Percentiles rank a stretch among this genome's conserved stretches.
Conservation (phyloP, 1,140 invertebrate genomes). For the Hydropsyche tenuis region DNA sequence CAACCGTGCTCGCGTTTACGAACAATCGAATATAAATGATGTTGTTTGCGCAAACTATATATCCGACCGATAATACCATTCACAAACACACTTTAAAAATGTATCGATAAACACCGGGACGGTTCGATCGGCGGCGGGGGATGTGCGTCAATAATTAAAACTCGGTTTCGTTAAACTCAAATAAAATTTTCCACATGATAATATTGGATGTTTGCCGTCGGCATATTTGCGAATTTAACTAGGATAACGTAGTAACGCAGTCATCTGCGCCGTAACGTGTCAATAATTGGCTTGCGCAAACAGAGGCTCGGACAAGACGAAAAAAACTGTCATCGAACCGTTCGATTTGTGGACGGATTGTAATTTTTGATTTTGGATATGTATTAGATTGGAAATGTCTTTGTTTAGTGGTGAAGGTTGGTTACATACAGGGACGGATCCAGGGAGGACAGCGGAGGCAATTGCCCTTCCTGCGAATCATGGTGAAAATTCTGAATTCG, state of each 20-base stretch:
- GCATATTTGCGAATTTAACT: constrained; percentile 49
- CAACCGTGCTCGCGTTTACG: background rate
- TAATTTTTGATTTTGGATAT: no score
- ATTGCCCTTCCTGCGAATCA: no score
- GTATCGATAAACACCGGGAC: constrained; percentile 38
- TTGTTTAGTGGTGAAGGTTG: no score
- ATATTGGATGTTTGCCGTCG: constrained; percentile 47
- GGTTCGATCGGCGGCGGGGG: constrained; percentile 28
- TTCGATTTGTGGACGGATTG: no score
- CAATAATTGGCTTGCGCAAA: constrained; percentile 41
- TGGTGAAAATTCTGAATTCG: no score
- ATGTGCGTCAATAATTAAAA: constrained; percentile 46
- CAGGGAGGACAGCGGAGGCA: no score
- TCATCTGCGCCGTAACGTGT: constrained; percentile 30
- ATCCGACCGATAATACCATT: constrained; percentile 39
- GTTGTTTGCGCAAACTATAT: constrained; percentile 31
- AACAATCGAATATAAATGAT: constrained; percentile 28
- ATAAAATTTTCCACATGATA: constrained; percentile 44
- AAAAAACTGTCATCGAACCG: no score
- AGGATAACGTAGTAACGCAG: constrained; percentile 36
- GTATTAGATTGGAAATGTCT: no score
- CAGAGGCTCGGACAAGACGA: constrained; percentile 25
- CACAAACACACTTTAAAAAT: constrained; percentile 47
- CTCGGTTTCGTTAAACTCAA: constrained; percentile 40
- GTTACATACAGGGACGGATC: no score